Conservation (phyloP, 2,888 invertebrate species). For the Prenolepis imparis region DNA sequence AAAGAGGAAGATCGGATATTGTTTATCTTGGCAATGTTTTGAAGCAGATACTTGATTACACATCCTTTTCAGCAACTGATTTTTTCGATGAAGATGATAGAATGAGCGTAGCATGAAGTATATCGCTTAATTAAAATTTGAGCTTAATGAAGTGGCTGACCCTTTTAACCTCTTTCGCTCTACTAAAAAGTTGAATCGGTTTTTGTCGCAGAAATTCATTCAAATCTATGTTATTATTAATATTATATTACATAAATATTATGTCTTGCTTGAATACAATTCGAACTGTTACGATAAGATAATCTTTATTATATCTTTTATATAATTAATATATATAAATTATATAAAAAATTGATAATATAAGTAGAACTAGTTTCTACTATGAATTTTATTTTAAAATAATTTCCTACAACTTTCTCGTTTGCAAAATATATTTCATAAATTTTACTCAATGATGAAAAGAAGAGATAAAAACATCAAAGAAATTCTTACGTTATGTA, state of each 20-base stretch:
- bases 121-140: conserved; percentile 32
- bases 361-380: background rate
- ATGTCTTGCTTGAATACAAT: background rate
- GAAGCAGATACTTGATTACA: background rate
- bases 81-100: background rate
- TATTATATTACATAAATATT: background rate
- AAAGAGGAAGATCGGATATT: background rate
- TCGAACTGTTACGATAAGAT: background rate
- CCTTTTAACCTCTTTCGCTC: background rate
- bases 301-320: background rate
- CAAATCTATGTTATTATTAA: conserved; percentile 5
- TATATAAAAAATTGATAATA: background rate
- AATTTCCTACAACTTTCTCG: background rate
- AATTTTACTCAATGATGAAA: background rate
- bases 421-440: background rate
- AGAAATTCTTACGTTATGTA: too few species aligned
- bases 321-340: background rate
- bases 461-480: too few species aligned
- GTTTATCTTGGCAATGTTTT: conserved; percentile 6
- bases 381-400: background rate
- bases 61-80: conserved; percentile 1
- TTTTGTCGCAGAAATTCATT: background rate
- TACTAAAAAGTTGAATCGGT: background rate
- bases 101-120: background rate
- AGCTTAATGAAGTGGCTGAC: conserved; percentile 1